Conservation (phyloP, 2,888 invertebrate genomes). For the Nemotelus pantherinus region DNA sequence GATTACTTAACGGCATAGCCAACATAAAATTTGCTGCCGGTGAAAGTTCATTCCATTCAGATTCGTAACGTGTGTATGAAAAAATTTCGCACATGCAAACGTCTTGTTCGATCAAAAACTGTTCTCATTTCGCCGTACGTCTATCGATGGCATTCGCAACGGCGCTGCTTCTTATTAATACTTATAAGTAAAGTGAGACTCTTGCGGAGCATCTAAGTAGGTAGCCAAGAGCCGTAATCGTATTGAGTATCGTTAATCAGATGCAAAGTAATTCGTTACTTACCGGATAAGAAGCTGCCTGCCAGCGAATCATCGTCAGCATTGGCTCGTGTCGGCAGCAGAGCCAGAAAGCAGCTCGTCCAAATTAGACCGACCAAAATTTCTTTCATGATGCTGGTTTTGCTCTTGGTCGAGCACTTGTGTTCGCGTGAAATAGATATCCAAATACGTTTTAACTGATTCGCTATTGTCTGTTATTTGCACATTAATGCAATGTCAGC, state of each 20-base stretch:
- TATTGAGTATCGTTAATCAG: slow-evolving; percentile 6
- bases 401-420: background rate
- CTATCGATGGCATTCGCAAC: background rate
- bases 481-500: background rate
- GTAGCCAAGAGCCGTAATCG: background rate
- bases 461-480: background rate
- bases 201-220: background rate
- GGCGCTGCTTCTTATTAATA: no score
- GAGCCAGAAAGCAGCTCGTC: slow-evolving; percentile 17
- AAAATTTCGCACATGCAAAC: slow-evolving; percentile 7
- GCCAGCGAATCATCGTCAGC: slow-evolving; percentile 80
- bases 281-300: slow-evolving; percentile 85
- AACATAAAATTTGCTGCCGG: slow-evolving; percentile 4
- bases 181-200: no score
- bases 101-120: background rate
- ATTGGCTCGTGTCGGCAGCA: slow-evolving; percentile 8
- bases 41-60: slow-evolving; percentile 39
- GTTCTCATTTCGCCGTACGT: slow-evolving; percentile 28
- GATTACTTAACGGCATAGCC: slow-evolving; percentile 5
- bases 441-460: slow-evolving; percentile 13
- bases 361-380: slow-evolving; percentile 40
- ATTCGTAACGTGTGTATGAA: slow-evolving; percentile 25
- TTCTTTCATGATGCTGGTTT: slow-evolving; percentile 52
- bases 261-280: slow-evolving; percentile 54
- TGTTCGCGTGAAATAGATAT: background rate